These are phyloP conservation scores for Zaprionus obscuricornis DNA, from an alignment of 2,888 invertebrate genomes.

Conservation along the genomic window DNA sequence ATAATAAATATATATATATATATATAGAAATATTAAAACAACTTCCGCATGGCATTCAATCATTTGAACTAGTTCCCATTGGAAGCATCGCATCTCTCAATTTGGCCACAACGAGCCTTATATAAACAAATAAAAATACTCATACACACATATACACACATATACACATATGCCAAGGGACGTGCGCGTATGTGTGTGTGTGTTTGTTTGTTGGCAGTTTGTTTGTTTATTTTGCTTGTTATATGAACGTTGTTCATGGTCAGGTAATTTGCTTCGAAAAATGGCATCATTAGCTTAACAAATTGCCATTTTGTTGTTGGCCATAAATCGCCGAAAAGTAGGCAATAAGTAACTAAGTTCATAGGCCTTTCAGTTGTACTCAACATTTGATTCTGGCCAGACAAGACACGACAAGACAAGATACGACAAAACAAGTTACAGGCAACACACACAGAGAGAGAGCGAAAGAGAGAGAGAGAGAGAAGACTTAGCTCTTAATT, in stretches of 20 bases:
- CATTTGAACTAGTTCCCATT: conserved; percentile 14
- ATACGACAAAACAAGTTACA: too few relatives aligned
- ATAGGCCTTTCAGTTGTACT: neutral
- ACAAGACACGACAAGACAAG: too few relatives aligned
- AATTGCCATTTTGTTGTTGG: conserved; percentile 64
- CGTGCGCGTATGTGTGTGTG: neutral
- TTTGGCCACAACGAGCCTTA: conserved; percentile 5
- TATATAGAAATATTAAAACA: conserved; percentile 3
- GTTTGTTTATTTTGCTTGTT: conserved; percentile 42
- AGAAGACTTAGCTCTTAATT: conserved; percentile 53
- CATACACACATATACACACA: too few relatives aligned
- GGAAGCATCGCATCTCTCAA: neutral
- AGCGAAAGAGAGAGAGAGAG: neutral
- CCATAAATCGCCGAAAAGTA: conserved; percentile 55
- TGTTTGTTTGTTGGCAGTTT: conserved; percentile 23
- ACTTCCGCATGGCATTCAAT: neutral
- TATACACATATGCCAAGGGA: too few relatives aligned
- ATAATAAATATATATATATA: too few relatives aligned
- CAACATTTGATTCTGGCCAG: too few relatives aligned
- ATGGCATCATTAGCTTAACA: conserved; percentile 72
- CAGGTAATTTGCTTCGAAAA: conserved; percentile 73
- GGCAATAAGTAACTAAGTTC: conserved; percentile 12
- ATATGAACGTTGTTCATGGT: conserved; percentile 36
- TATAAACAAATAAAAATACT: neutral
- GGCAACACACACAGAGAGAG: conserved; percentile 5